These are phyloP conservation scores for Smittia aterrima DNA, from an alignment of 2,888 invertebrate genomes.

Conservation along the genomic window DNA sequence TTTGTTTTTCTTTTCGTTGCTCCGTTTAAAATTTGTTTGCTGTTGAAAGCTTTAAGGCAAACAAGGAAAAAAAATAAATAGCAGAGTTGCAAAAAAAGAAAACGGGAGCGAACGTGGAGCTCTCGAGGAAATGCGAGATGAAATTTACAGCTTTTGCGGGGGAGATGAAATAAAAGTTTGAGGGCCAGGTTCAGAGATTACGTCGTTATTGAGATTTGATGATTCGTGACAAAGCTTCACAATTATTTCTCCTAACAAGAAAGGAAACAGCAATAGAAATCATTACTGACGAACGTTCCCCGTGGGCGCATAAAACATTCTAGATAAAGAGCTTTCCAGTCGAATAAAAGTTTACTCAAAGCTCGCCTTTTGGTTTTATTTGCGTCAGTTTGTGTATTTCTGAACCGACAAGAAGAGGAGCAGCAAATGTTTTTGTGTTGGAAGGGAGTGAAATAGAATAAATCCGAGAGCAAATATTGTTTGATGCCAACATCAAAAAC, in stretches of 20 bases:
- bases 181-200: too few species aligned
- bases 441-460: not conserved
- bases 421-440: not conserved
- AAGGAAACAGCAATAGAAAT: not conserved
- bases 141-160: conserved; percentile 28
- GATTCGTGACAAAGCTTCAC: too few species aligned
- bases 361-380: not conserved
- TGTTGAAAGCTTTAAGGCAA: conserved; percentile 28
- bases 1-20: not conserved
- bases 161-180: not conserved
- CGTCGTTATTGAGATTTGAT: too few species aligned
- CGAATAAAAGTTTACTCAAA: conserved; percentile 26
- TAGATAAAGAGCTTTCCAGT: conserved; percentile 9
- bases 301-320: not conserved
- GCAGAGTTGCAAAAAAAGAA: not conserved
- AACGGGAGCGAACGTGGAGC: too few species aligned
- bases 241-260: not conserved
- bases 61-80: not conserved
- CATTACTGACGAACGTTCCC: too few species aligned
- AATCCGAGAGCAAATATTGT: conserved; percentile 21
- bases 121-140: not conserved
- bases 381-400: not conserved
- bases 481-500: not conserved
- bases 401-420: not conserved
- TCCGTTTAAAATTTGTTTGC: conserved; percentile 28